Base-by-base conservation (phyloP, 2,797 vertebrate species). In the Thalassophryne amazonica region DNA sequence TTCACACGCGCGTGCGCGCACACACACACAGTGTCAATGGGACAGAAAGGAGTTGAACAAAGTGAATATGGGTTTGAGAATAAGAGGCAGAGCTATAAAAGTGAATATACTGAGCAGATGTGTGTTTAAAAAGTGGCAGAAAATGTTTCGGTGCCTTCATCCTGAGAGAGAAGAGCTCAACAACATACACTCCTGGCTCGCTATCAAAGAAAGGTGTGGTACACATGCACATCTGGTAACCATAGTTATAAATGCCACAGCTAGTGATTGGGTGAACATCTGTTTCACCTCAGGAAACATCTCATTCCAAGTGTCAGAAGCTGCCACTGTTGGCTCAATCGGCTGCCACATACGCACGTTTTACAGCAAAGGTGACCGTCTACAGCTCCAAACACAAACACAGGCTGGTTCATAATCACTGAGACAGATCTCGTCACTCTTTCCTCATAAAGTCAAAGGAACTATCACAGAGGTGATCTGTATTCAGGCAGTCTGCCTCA, bases 361-460 rank as follows among this genome's bases (percentile, higher is more conserved):
- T 84, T 64, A 83, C 61, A 25, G 78, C 66, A 48, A 74, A 84
- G 80, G 78, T 78, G 78, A 81, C 77, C 42, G 46, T 60, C 59
- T 54, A 42, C 19, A 2, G 40, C 35, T 53, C 46, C 7, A 60
- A 19, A 38, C 5, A 20, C 6, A 39, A 2, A 19, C n/a, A n/a
- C 12, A 30, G 7, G 30, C 31, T 40, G 16, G 18, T n/a, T 27
- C 45, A 38, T 43, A 42, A 15, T 12, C 24, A 39, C 55, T 57
- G 12, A 45, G 21, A 54, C 14, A 13, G 30, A 30, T 29, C 27
- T 37, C 7, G 32, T 4, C 28, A 20, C 51, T 60, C 34, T 45
- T 53, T 36, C 37, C 57, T 61, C 67, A 68, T 57, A 66, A 71
- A 78, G 35, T 48, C 50, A 73, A 67, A 51, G 52, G 39, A 66